A percentile compares a stretch with the other conserved stretches of the same genome.
phyloP scores from a whole-genome alignment of 23 tunicate species.

The Ascidia mentula region DNA sequence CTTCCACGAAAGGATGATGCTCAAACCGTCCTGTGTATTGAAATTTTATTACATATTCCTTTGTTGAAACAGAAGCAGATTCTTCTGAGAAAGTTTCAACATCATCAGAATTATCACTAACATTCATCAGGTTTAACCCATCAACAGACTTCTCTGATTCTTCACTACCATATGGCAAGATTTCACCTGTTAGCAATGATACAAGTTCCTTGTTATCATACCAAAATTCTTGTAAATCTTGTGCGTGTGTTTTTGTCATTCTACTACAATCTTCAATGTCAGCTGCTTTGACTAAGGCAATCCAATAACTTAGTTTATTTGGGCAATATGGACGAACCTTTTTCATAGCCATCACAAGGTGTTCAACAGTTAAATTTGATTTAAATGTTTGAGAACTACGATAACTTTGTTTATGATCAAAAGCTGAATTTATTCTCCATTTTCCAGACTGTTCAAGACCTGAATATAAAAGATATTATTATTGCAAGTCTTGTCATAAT shows the following conservation, averaged over 20 bases:
- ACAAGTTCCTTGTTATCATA: neutral
- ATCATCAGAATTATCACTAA: neutral
- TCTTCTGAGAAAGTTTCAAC: neutral
- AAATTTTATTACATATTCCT: neutral
- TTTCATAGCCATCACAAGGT: conserved; percentile 1
- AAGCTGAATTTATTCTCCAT: too few species aligned
- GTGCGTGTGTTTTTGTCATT: neutral
- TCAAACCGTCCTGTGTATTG: neutral
- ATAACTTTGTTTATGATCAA: too few species aligned
- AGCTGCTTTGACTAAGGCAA: neutral
- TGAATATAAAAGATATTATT: too few species aligned
- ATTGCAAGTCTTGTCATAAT: too few species aligned
- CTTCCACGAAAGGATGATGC: neutral
- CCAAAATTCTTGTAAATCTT: neutral
- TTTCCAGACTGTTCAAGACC: too few species aligned
- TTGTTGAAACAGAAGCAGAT: neutral
- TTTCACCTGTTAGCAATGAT: neutral
- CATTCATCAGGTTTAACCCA: neutral
- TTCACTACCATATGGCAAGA: neutral
- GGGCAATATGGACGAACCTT: neutral
- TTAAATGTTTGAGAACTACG: too few species aligned
- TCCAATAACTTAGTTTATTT: neutral
- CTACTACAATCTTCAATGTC: neutral
- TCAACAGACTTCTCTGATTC: neutral
- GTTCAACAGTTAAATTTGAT: neutral